Evolutionary conservation across 1,140 invertebrate species (phyloP), one percentile per base, ranked within the genome.

Genomic region (Lucilia cuprina): DNA sequence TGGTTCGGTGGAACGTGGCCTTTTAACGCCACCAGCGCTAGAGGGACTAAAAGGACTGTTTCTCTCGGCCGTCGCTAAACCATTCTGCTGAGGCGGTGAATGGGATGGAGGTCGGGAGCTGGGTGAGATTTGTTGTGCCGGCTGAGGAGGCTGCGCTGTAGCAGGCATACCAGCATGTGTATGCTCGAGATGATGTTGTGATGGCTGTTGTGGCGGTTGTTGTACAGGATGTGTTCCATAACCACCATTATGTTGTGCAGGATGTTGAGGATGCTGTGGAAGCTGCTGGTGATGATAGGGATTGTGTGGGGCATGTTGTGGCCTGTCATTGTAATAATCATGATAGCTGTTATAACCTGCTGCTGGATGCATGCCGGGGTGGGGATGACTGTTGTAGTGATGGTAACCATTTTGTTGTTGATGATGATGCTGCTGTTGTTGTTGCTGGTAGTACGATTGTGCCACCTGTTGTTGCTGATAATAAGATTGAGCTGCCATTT

Each of bases 261-360:
- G 75, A 35, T 47, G 75, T 34, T 17, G 70, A 49, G 74, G 34
- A 65, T 82, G 80, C 13, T 83, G 82, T 10, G 49, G 30, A 4
- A 83, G 75, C 12, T 89, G 88, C 41, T 87, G 87, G 65, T 87
- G 88, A 19, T 87, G 80, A 34, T 83, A 75, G 5, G 49, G 19
- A 8, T 83, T 65, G 7, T 89, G 88, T 34, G 87, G 88, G 75
- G 87, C 74, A 17, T 89, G 88, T 17, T 87, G 87, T 70, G 87
- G 88, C 19, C 87, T 86, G 0, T 88, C 85, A 55, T 89, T 88
- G 21, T 89, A 89, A 17, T 86, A 89, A 75, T 89, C 88, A 80
- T 88, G 89, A 17, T 87, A 88, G 74, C 77, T 85, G n/a, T 83
- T 84, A 17, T 89, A 89, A 1, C 86, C 86, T 0, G 77, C n/a